Percentiles rank a stretch among this genome's conserved stretches.
phyloP scores from a whole-genome alignment of 2,113 vertebrate species.

The Malurus cyaneus region DNA sequence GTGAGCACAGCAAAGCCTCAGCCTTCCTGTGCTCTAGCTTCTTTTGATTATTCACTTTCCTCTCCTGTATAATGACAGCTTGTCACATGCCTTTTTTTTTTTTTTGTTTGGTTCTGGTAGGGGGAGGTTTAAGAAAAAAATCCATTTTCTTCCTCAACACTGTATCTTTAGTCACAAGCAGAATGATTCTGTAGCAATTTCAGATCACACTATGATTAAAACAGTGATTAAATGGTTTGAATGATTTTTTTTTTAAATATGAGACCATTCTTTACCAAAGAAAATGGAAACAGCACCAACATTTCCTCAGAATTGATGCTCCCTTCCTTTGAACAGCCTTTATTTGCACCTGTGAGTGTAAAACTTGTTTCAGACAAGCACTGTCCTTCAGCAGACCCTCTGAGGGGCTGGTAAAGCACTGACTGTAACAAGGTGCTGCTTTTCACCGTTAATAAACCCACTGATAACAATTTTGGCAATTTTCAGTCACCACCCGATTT shows the following conservation, averaged over 20 bases:
- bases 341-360: not conserved
- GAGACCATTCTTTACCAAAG: not conserved
- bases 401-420: not conserved
- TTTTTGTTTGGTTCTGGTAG: not conserved
- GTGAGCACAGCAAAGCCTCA: not conserved
- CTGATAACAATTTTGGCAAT: not conserved
- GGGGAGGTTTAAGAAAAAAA: not conserved
- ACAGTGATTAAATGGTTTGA: not conserved
- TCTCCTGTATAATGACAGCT: not conserved
- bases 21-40: not conserved
- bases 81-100: not conserved
- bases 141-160: not conserved
- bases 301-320: not conserved
- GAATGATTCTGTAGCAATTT: not conserved
- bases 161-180: not conserved
- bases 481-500: not conserved
- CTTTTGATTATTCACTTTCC: not conserved
- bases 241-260: not conserved
- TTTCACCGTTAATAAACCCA: not conserved
- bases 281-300: not conserved
- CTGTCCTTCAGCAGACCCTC: not conserved
- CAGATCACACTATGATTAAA: not conserved
- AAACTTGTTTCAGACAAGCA: not conserved
- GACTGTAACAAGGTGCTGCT: not conserved
- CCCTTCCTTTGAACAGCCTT: not conserved